phyloP scores from a whole-genome alignment of 1,140 invertebrate genomes.

The Aphaenogaster rudis region DNA sequence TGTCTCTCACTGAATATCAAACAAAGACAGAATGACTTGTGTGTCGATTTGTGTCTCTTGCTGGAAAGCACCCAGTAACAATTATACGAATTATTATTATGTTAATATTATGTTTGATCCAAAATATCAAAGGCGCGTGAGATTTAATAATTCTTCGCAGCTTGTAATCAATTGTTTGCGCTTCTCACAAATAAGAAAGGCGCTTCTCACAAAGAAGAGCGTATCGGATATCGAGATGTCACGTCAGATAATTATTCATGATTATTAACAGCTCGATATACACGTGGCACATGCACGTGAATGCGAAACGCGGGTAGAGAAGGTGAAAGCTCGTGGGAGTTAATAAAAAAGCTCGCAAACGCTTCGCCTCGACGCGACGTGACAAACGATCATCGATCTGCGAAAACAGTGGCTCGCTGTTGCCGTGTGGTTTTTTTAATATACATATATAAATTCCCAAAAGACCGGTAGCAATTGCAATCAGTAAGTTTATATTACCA shows the following conservation, averaged over 20 bases:
- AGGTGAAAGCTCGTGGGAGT: constrained; percentile 58
- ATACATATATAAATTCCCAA: constrained; percentile 55
- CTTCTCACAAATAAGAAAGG: background rate
- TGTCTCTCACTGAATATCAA: too few species aligned
- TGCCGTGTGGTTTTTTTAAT: background rate
- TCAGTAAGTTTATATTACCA: constrained; percentile 79
- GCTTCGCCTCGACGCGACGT: constrained; percentile 79
- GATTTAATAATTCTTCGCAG: background rate
- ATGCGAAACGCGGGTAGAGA: constrained; percentile 16
- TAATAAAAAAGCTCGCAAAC: constrained; percentile 77
- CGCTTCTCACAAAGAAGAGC: background rate
- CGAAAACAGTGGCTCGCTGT: constrained; percentile 72
- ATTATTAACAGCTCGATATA: constrained; percentile 68
- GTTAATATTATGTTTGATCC: constrained; percentile 12
- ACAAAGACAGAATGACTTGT: too few species aligned
- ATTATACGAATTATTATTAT: background rate
- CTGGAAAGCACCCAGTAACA: background rate
- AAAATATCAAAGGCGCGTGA: constrained; percentile 1
- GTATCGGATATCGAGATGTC: constrained; percentile 36
- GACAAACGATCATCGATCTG: constrained; percentile 81
- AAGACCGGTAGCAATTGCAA: constrained; percentile 68
- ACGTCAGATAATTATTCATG: constrained; percentile 65
- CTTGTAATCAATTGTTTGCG: background rate
- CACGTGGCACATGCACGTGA: constrained; percentile 29
- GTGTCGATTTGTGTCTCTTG: too few species aligned